Evolutionary conservation across 2,113 vertebrate species (phyloP).

Genomic region (Otus sunia): DNA sequence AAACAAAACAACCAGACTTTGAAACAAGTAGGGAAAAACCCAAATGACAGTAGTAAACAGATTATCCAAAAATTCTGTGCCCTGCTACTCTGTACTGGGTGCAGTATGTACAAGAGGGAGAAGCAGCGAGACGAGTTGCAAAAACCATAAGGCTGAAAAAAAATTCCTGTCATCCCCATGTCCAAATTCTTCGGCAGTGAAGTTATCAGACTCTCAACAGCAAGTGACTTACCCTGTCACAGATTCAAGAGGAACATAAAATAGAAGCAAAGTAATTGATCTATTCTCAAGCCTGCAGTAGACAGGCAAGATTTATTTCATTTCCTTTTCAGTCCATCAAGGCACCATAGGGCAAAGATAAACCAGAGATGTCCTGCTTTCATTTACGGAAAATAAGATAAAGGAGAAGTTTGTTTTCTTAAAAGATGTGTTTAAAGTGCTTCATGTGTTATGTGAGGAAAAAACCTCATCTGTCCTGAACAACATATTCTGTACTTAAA

Average conservation of each 20-base stretch:
- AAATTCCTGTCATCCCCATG: background rate
- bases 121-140: background rate
- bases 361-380: background rate
- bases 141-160: background rate
- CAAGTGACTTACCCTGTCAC: background rate
- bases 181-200: background rate
- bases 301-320: background rate
- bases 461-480: background rate
- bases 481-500: background rate
- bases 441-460: background rate
- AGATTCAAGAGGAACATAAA: background rate
- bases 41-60: background rate
- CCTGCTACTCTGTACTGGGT: background rate
- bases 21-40: background rate
- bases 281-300: background rate
- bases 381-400: background rate
- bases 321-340: background rate
- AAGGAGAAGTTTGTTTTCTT: background rate
- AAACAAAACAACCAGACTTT: background rate
- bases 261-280: background rate
- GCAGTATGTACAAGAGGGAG: background rate
- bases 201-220: background rate
- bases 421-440: background rate
- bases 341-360: background rate
- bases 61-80: background rate